A percentile compares a stretch with the other conserved stretches of the same genome.
These are phyloP conservation scores for Premnoplex brunnescens DNA, from an alignment of 2,797 vertebrate species.

Conservation along the genomic window DNA sequence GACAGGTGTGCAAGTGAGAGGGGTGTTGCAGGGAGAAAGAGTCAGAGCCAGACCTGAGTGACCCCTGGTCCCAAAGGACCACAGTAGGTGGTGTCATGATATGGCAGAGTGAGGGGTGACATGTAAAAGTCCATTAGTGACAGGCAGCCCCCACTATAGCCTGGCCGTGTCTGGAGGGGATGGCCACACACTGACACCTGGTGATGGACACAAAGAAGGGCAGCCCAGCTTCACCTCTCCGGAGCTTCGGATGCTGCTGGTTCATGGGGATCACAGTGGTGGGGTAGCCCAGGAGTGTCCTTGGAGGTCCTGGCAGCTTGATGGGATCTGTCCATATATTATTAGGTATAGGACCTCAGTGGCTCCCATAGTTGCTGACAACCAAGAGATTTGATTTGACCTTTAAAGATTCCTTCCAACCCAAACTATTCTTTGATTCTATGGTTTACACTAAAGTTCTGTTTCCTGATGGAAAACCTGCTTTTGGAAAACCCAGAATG, in stretches of 20 bases:
- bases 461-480: not conserved
- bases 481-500: not conserved
- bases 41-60: not conserved
- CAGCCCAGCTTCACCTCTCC: not conserved
- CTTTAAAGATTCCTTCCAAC: not conserved
- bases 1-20: not conserved
- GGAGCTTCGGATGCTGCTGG: not conserved
- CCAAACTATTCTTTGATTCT: not conserved
- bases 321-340: not conserved
- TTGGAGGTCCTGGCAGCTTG: not conserved
- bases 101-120: not conserved
- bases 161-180: not conserved
- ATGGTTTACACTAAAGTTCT: not conserved
- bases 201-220: slow-evolving; percentile 25
- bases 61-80: not conserved
- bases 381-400: not conserved
- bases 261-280: not conserved
- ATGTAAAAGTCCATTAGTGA: not conserved
- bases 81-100: rapidly evolving
- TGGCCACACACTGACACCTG: slow-evolving; percentile 42
- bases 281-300: not conserved
- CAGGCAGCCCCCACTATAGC: not conserved
- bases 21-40: not conserved
- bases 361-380: not conserved
- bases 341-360: not conserved